Evolutionary conservation across 2,888 invertebrate genomes (phyloP).

Genomic region (Epicampocera succincta): DNA sequence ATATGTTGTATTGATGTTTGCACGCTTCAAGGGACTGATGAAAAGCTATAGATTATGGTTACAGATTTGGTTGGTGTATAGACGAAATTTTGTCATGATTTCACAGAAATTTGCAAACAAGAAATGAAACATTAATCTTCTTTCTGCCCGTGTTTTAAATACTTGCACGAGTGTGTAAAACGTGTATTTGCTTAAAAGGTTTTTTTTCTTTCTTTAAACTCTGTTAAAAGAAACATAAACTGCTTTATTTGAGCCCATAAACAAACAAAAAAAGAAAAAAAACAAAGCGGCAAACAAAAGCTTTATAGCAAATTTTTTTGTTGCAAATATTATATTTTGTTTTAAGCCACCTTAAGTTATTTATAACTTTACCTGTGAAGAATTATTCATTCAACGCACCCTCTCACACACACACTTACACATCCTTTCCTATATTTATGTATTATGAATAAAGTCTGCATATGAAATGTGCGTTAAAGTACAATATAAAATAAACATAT

Average conservation of each 20-base stretch:
- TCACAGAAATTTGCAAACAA: too few relatives aligned
- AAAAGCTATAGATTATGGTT: too few relatives aligned
- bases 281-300: neutral
- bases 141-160: too few relatives aligned
- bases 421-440: neutral
- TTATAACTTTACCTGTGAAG: neutral
- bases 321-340: neutral
- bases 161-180: too few relatives aligned
- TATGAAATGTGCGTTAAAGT: neutral
- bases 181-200: too few relatives aligned
- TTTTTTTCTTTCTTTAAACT: too few relatives aligned
- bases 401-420: neutral
- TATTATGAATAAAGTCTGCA: conserved; percentile 13
- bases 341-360: neutral
- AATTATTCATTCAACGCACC: neutral
- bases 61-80: too few relatives aligned
- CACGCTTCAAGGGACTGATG: too few relatives aligned
- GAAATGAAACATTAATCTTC: too few relatives aligned
- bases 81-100: too few relatives aligned
- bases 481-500: conserved; percentile 40
- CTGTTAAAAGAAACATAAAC: neutral
- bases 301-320: neutral
- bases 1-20: too few relatives aligned
- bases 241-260: neutral
- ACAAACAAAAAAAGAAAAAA: too few relatives aligned